phyloP scores from a whole-genome alignment of 2,888 invertebrate species.

The Rhorus exstirpatorius region DNA sequence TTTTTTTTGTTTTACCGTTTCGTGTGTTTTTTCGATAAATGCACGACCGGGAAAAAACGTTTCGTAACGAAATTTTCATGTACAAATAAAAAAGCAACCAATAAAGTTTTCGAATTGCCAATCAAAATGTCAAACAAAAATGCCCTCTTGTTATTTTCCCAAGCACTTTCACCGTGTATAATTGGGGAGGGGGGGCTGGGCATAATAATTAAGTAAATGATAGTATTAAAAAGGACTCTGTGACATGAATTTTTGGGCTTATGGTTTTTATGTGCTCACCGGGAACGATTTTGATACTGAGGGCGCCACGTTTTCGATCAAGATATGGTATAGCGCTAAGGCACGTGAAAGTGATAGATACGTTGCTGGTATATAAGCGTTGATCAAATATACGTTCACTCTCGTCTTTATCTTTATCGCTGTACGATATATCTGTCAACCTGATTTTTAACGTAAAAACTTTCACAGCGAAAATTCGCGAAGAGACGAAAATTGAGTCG shows the following conservation, averaged over 20 bases:
- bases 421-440: constrained; percentile 1
- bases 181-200: neutral
- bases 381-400: constrained; percentile 74
- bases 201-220: neutral
- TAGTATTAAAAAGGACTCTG: neutral
- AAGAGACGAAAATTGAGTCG: neutral
- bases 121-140: neutral
- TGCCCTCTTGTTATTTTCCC: neutral
- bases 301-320: constrained; percentile 76
- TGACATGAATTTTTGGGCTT: constrained; percentile 20
- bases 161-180: neutral
- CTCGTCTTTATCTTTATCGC: too few relatives aligned
- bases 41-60: constrained; percentile 6
- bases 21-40: too few relatives aligned
- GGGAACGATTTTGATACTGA: constrained; percentile 74
- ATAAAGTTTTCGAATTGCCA: neutral
- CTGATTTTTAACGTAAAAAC: constrained; percentile 52
- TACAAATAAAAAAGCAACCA: neutral
- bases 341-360: constrained; percentile 77
- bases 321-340: constrained; percentile 74
- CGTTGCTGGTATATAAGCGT: constrained; percentile 60
- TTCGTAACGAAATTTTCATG: neutral
- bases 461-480: neutral
- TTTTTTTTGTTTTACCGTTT: constrained; percentile 6
- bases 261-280: constrained; percentile 58